Percentiles rank a stretch among this genome's conserved stretches.
phyloP scores from a whole-genome alignment of 2,113 vertebrate genomes.

The Melanerpes aurifrons region DNA sequence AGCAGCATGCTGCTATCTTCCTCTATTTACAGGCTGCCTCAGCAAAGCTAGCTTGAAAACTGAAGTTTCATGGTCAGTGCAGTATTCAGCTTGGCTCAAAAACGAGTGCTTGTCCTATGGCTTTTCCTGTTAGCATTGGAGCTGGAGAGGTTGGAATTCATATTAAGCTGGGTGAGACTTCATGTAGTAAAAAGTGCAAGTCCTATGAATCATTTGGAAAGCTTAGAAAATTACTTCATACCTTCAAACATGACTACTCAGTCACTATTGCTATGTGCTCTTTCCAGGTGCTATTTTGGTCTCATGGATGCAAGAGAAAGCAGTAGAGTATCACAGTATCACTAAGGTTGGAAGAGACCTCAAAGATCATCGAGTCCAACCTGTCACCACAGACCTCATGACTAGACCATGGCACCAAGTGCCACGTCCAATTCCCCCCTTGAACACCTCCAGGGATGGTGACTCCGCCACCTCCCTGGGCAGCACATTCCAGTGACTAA shows the following conservation, averaged over 20 bases:
- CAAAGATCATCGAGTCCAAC: no score
- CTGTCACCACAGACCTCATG: no score
- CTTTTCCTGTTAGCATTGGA: neutral
- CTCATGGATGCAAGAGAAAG: accelerated
- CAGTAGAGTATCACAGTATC: no score
- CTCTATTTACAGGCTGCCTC: neutral
- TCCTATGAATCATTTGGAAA: neutral
- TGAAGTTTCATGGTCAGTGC: neutral
- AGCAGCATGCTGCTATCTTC: neutral
- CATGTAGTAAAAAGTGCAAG: neutral
- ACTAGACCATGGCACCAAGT: no score
- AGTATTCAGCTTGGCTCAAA: accelerated
- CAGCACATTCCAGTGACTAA: no score
- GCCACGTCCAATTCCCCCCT: no score
- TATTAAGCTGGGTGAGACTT: neutral
- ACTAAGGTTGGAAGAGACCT: no score
- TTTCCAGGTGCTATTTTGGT: neutral
- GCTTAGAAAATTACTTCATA: neutral
- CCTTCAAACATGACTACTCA: neutral
- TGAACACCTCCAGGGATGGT: no score
- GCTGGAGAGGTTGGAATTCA: neutral
- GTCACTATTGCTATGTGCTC: neutral
- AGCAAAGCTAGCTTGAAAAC: neutral
- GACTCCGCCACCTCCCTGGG: no score
- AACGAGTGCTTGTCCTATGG: neutral